Conservation (phyloP, 2,888 invertebrate genomes). For the Lasioglossum leucozonium region DNA sequence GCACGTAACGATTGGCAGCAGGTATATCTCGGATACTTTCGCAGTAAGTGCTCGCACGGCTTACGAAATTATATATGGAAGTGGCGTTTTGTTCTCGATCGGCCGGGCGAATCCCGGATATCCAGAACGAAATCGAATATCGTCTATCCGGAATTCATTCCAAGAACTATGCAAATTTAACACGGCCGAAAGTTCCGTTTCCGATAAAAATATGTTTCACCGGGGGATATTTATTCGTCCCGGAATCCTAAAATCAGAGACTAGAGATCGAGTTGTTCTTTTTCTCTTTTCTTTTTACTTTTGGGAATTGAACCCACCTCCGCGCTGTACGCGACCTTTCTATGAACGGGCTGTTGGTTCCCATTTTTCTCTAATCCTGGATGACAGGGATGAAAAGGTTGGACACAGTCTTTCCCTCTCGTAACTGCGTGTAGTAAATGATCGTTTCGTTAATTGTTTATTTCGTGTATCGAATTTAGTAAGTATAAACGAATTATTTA, state of each 20-base stretch:
- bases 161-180: conserved; percentile 43
- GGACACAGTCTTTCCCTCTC: not conserved
- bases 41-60: conserved; percentile 7
- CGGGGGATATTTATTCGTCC: conserved; percentile 42
- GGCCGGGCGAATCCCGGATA: not conserved
- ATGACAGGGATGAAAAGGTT: too few relatives aligned
- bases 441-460: not conserved
- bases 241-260: conserved; percentile 48
- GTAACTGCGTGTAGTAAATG: not conserved
- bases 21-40: not conserved
- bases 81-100: conserved; percentile 28
- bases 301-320: conserved; percentile 56
- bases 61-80: conserved; percentile 33
- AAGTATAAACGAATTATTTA: not conserved
- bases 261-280: conserved; percentile 26
- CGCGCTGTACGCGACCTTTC: conserved; percentile 56
- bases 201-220: conserved; percentile 56
- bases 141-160: conserved; percentile 27
- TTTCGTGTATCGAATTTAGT: not conserved
- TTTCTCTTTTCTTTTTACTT: conserved; percentile 39
- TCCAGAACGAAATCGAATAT: conserved; percentile 25
- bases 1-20: conserved; percentile 1
- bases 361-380: conserved; percentile 24
- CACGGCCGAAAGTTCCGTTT: conserved; percentile 25
- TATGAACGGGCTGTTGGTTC: conserved; percentile 71